These are phyloP conservation scores for Drosophila hamatofila DNA, from an alignment of 2,888 invertebrate species.

Conservation along the genomic window DNA sequence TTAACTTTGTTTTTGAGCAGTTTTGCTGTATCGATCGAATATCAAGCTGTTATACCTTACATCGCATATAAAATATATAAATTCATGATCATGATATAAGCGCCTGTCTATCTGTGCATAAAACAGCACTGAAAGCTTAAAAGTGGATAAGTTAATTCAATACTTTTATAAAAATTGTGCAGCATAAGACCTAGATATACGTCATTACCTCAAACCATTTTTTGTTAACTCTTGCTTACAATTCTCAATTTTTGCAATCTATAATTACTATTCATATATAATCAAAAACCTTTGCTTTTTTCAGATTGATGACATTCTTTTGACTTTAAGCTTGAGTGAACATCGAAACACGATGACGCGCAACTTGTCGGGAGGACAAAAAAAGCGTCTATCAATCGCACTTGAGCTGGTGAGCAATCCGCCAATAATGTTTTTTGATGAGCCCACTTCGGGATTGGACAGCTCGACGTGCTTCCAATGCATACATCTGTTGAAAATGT, in stretches of 20 bases:
- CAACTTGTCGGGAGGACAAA: constrained; percentile 97
- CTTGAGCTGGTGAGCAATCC: constrained; percentile 98
- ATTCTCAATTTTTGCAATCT: background rate
- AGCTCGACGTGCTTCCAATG: constrained; percentile 98
- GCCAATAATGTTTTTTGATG: constrained; percentile 99
- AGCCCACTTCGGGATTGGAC: constrained; percentile 98
- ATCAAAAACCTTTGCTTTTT: constrained; percentile 56
- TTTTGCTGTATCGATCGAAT: background rate
- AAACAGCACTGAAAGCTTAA: background rate
- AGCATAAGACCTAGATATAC: background rate
- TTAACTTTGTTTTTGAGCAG: constrained; percentile 9
- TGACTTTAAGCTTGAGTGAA: constrained; percentile 94
- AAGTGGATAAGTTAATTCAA: background rate
- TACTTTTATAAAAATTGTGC: background rate
- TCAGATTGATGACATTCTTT: constrained; percentile 96
- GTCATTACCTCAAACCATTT: background rate
- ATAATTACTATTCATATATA: background rate
- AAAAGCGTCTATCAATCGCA: constrained; percentile 97
- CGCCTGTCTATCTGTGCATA: background rate
- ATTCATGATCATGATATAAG: background rate
- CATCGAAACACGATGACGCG: constrained; percentile 95
- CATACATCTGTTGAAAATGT: constrained; percentile 93
- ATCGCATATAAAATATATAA: background rate
- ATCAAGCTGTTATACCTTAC: background rate
- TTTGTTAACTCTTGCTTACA: background rate